A percentile compares a stretch with the other conserved stretches of the same genome.
These are phyloP conservation scores for Alloplasta piceator DNA, from an alignment of 2,888 invertebrate species.

Conservation along the genomic window DNA sequence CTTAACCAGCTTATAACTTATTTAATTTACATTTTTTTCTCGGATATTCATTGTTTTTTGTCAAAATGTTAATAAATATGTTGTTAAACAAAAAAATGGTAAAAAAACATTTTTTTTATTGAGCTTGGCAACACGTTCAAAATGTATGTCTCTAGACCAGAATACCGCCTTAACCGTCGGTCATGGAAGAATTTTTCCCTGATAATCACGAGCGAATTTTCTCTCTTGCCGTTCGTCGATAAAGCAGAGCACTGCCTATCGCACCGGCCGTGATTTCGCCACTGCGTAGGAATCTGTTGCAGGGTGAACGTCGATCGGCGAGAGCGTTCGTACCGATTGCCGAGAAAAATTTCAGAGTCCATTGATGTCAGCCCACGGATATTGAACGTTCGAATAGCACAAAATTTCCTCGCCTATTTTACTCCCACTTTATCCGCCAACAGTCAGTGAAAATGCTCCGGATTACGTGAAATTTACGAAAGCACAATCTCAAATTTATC, in stretches of 20 bases:
- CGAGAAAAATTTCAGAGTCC: constrained; percentile 21
- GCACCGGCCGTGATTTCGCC: neutral
- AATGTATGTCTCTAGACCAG: no score
- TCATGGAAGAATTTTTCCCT: constrained; percentile 10
- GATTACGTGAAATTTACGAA: no score
- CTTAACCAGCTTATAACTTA: no score
- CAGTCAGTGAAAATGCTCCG: neutral
- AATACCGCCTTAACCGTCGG: neutral
- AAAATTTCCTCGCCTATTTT: neutral
- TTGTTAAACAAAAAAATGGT: no score
- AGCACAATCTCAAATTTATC: no score
- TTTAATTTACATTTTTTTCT: no score
- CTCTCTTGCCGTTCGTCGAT: constrained; percentile 43
- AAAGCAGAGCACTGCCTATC: constrained; percentile 35
- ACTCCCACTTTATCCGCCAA: neutral
- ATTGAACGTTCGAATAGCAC: neutral
- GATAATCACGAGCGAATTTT: neutral
- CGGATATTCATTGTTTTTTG: no score
- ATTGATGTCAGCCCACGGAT: constrained; percentile 23
- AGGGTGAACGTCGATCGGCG: neutral
- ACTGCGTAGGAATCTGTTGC: constrained; percentile 24
- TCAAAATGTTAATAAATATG: no score
- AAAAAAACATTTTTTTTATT: no score
- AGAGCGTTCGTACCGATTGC: constrained; percentile 41
- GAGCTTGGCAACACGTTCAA: no score